Evolutionary conservation across 1,140 invertebrate genomes (phyloP).

Genomic region (Micrasema minimum): DNA sequence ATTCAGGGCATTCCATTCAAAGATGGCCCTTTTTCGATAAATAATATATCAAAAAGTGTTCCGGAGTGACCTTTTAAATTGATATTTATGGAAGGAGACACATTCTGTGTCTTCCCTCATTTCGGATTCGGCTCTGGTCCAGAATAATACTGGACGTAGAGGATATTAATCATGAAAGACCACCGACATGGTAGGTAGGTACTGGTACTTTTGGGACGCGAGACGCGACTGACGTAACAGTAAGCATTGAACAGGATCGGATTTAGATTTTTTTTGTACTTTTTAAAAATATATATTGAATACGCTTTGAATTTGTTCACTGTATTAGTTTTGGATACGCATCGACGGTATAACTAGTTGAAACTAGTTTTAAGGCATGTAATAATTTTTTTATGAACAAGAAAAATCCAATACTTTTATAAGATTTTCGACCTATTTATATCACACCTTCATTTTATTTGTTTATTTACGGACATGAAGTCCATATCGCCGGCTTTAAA

Average conservation of each 20-base stretch:
- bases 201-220: slow-evolving; percentile 1
- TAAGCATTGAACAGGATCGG: slow-evolving; percentile 3
- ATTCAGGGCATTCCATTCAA: slow-evolving; percentile 48
- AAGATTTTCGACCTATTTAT: no score
- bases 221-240: slow-evolving; percentile 2
- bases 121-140: background rate
- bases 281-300: no score
- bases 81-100: slow-evolving; percentile 51
- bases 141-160: no score
- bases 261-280: background rate
- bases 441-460: no score
- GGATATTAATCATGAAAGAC: slow-evolving; percentile 40
- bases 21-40: slow-evolving; percentile 3
- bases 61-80: slow-evolving; percentile 48
- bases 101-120: slow-evolving; percentile 29
- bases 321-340: no score
- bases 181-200: slow-evolving; percentile 14
- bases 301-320: no score
- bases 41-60: slow-evolving; percentile 45
- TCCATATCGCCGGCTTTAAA: no score
- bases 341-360: no score
- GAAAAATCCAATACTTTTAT: no score
- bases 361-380: no score
- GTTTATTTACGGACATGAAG: no score
- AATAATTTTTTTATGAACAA: no score